phyloP scores from a whole-genome alignment of 2,113 vertebrate genomes.

The Cochlearius cochlearius region DNA sequence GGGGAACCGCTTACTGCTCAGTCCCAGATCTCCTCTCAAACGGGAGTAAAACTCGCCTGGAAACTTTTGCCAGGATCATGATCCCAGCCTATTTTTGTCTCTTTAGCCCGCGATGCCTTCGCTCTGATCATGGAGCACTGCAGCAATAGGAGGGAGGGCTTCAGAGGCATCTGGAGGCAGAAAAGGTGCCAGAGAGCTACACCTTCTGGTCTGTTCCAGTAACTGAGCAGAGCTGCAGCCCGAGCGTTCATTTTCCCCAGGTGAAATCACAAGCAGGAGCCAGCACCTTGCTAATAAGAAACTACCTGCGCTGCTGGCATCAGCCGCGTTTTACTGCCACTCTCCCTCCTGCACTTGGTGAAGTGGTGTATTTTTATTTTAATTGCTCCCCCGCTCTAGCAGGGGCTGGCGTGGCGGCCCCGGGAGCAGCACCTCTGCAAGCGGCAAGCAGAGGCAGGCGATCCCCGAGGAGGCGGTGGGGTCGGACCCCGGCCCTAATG shows the following conservation, averaged over 20 bases:
- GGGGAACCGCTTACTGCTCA: not conserved
- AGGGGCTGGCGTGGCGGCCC: not conserved
- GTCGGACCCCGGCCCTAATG: accelerated
- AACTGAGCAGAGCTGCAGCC: not conserved
- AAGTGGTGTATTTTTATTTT: accelerated
- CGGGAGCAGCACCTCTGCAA: not conserved
- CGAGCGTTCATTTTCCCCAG: not conserved
- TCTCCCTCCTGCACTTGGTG: accelerated
- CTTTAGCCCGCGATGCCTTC: not conserved
- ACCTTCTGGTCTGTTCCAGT: conserved; percentile 31
- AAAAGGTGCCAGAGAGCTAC: conserved; percentile 57
- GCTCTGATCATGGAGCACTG: not conserved
- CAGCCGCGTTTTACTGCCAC: not conserved
- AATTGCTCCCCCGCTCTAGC: not conserved
- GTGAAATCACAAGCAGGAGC: not conserved
- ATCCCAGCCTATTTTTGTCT: not conserved
- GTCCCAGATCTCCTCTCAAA: conserved; percentile 4
- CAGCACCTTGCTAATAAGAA: not conserved
- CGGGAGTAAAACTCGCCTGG: not conserved
- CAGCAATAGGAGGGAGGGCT: not conserved
- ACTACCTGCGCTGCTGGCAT: not conserved
- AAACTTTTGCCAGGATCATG: not conserved
- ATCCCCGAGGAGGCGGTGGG: accelerated
- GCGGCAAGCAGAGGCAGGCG: accelerated
- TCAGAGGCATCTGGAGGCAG: not conserved